Evolutionary conservation across 1,140 invertebrate genomes (phyloP).

Genomic region (Drusus annulatus): DNA sequence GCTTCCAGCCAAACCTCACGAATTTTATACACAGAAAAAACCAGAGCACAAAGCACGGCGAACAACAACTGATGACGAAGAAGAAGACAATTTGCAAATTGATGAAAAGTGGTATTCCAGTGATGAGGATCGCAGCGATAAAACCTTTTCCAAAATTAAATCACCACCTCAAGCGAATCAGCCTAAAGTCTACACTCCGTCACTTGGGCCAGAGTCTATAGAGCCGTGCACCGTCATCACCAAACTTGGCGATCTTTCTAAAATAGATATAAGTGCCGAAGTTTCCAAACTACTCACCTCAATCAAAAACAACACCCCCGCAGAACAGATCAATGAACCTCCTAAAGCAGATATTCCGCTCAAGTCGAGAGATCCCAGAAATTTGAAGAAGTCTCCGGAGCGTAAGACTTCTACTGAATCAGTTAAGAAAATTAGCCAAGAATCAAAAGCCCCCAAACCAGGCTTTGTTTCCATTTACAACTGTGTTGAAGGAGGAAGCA

Average conservation of each 20-base stretch:
- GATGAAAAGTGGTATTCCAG: slow-evolving; percentile 86
- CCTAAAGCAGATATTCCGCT: slow-evolving; percentile 42
- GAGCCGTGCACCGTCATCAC: slow-evolving; percentile 74
- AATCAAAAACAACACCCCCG: slow-evolving; percentile 69
- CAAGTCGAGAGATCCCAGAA: slow-evolving; percentile 61
- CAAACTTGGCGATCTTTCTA: slow-evolving; percentile 79
- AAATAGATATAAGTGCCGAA: slow-evolving; percentile 82
- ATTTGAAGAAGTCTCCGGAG: slow-evolving; percentile 52
- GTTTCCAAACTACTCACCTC: slow-evolving; percentile 79
- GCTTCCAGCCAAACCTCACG: neutral
- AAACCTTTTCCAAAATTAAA: slow-evolving; percentile 62
- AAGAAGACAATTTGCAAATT: slow-evolving; percentile 71
- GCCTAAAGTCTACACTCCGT: slow-evolving; percentile 56
- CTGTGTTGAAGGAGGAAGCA: slow-evolving; percentile 68
- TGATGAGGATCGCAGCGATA: slow-evolving; percentile 74
- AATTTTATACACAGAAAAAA: slow-evolving; percentile 67
- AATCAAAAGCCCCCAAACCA: slow-evolving; percentile 60
- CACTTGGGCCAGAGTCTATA: slow-evolving; percentile 61
- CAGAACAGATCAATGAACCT: slow-evolving; percentile 62
- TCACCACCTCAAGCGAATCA: slow-evolving; percentile 62
- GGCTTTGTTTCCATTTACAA: slow-evolving; percentile 69
- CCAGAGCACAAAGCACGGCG: slow-evolving; percentile 67
- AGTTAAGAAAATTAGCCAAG: slow-evolving; percentile 56
- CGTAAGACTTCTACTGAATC: slow-evolving; percentile 58
- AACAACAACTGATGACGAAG: slow-evolving; percentile 71